Percentiles rank a stretch among this genome's conserved stretches.
These are phyloP conservation scores for Sebastes minor DNA, from an alignment of 2,797 vertebrate genomes.

Conservation along the genomic window DNA sequence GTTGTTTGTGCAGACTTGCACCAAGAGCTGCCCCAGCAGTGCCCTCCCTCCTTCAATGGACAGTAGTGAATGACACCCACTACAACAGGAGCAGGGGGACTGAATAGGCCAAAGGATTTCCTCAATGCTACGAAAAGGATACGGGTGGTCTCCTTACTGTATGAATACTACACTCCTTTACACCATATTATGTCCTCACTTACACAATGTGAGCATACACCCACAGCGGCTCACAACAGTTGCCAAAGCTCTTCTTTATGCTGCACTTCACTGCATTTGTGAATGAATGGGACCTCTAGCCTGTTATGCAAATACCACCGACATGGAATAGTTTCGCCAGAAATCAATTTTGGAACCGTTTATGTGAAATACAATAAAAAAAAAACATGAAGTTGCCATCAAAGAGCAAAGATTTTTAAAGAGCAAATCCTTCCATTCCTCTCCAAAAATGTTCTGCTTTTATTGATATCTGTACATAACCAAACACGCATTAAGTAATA, in stretches of 20 bases:
- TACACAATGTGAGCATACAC: conserved; percentile 16
- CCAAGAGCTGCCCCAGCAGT: conserved; percentile 32
- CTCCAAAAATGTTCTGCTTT: background rate
- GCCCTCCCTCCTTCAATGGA: conserved; percentile 34
- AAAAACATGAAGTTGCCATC: background rate
- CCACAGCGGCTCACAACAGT: conserved; percentile 12
- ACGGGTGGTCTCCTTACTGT: conserved; percentile 49
- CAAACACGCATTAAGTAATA: conserved; percentile 14
- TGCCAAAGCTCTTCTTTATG: conserved; percentile 18
- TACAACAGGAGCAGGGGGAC: conserved; percentile 31
- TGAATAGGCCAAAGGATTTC: conserved; percentile 63
- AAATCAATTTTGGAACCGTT: conserved; percentile 40
- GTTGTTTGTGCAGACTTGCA: conserved; percentile 35
- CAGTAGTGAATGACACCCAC: conserved; percentile 37
- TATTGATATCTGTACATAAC: conserved; percentile 15
- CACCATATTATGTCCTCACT: conserved; percentile 26
- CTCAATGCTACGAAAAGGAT: conserved; percentile 50
- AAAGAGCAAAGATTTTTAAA: background rate
- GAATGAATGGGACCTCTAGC: conserved; percentile 46
- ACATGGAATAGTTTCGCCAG: conserved; percentile 13
- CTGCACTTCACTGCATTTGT: conserved; percentile 48
- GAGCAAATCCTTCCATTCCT: background rate
- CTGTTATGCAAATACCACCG: conserved; percentile 33
- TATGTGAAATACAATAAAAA: conserved; percentile 5
- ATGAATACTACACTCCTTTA: conserved; percentile 42